Evolutionary conservation across 1,140 invertebrate species (phyloP).

Genomic region (Pararge aegeria): DNA sequence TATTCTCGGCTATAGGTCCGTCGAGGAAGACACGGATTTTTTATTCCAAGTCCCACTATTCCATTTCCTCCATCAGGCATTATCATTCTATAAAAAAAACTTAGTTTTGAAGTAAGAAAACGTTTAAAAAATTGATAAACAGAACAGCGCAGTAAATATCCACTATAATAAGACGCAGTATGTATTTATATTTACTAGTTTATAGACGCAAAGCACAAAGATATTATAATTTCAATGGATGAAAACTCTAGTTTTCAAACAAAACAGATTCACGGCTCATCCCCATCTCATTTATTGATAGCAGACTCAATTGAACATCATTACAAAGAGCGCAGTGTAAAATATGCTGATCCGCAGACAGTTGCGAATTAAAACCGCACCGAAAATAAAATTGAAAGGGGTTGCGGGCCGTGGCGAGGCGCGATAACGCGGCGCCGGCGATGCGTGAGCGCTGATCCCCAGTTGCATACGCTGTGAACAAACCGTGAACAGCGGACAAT

Average conservation of each 20-base stretch:
- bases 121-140: too few species aligned
- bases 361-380: constrained; percentile 64
- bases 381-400: constrained; percentile 61
- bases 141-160: too few species aligned
- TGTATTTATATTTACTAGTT: too few species aligned
- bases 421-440: constrained; percentile 61
- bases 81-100: too few species aligned
- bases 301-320: constrained; percentile 50
- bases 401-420: constrained; percentile 49
- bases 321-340: constrained; percentile 55
- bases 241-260: constrained; percentile 15
- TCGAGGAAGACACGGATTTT: too few species aligned
- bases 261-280: constrained; percentile 37
- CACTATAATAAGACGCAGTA: too few species aligned
- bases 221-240: neutral
- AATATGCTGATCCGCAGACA: constrained; percentile 70
- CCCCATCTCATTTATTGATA: constrained; percentile 53
- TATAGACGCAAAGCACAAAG: neutral
- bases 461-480: constrained; percentile 44
- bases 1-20: too few species aligned
- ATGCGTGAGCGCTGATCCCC: constrained; percentile 56
- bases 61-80: too few species aligned
- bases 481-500: constrained; percentile 43
- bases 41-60: too few species aligned
- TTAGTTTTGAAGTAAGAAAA: too few species aligned